Evolutionary conservation across 2,888 invertebrate genomes (phyloP).

Genomic region (Apoda limacodes): DNA sequence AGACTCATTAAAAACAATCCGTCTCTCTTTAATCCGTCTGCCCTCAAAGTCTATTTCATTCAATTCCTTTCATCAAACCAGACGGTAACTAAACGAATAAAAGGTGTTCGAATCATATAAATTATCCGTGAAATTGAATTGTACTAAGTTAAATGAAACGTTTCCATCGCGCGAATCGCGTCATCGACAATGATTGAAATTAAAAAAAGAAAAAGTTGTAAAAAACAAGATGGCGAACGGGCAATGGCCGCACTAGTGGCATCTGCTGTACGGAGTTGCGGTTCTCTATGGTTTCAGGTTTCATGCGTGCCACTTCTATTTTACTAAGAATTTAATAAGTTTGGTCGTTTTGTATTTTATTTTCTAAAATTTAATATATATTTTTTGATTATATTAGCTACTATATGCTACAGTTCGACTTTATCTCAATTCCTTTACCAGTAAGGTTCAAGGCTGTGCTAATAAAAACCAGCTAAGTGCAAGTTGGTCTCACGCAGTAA

Average conservation of each 20-base stretch:
- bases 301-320: no score
- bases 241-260: constrained; percentile 43
- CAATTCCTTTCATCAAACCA: constrained; percentile 27
- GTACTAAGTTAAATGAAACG: constrained; percentile 20
- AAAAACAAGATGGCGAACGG: constrained; percentile 35
- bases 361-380: no score
- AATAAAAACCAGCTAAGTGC: no score
- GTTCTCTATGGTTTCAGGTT: constrained; percentile 43
- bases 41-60: background rate
- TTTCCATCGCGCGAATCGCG: constrained; percentile 14
- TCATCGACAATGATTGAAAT: constrained; percentile 12
- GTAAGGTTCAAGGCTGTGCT: no score
- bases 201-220: constrained; percentile 21
- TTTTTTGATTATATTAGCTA: no score
- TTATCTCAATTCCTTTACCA: no score
- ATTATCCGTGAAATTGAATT: constrained; percentile 44
- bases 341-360: no score
- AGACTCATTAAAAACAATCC: constrained; percentile 3
- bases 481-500: no score
- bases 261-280: constrained; percentile 40
- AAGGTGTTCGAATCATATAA: constrained; percentile 34
- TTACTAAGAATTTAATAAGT: no score
- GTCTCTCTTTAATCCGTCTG: background rate
- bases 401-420: no score
- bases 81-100: constrained; percentile 26